Percentiles rank a stretch among this genome's conserved stretches.
These are phyloP conservation scores for Desoria tigrina DNA, from an alignment of 2,888 invertebrate species.

Conservation along the genomic window DNA sequence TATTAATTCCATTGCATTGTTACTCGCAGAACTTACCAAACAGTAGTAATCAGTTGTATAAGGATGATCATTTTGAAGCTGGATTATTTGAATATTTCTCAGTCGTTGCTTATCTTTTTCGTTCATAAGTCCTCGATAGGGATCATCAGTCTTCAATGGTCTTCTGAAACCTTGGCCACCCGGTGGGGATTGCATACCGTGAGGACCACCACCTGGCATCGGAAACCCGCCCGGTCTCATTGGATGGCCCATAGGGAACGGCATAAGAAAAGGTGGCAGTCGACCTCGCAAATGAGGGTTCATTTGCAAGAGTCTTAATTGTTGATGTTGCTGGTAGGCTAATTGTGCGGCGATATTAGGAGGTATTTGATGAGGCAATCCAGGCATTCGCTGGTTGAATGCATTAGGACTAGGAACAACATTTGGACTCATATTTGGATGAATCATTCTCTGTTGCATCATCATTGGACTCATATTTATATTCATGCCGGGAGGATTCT, in stretches of 20 bases:
- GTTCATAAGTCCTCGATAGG: constrained; percentile 77
- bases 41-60: constrained; percentile 97
- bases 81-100: constrained; percentile 89
- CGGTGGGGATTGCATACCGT: constrained; percentile 19
- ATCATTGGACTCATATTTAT: constrained; percentile 13
- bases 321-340: constrained; percentile 45
- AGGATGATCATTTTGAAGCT: constrained; percentile 90
- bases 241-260: constrained; percentile 31
- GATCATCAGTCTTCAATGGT: constrained; percentile 47
- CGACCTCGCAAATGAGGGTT: constrained; percentile 41
- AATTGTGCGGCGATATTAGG: constrained; percentile 35
- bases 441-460: constrained; percentile 12
- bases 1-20: too few species aligned
- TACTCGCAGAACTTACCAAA: constrained; percentile 70
- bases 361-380: constrained; percentile 32
- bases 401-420: constrained; percentile 19
- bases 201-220: constrained; percentile 19
- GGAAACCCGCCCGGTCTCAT: constrained; percentile 14
- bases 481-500: neutral
- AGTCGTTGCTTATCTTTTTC: constrained; percentile 94
- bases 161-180: constrained; percentile 28
- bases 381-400: constrained; percentile 8
- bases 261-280: constrained; percentile 32
- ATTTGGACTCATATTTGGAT: constrained; percentile 24
- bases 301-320: constrained; percentile 43